Base-by-base conservation (phyloP, 2,113 vertebrate genomes). In the Rutilus rutilus region DNA sequence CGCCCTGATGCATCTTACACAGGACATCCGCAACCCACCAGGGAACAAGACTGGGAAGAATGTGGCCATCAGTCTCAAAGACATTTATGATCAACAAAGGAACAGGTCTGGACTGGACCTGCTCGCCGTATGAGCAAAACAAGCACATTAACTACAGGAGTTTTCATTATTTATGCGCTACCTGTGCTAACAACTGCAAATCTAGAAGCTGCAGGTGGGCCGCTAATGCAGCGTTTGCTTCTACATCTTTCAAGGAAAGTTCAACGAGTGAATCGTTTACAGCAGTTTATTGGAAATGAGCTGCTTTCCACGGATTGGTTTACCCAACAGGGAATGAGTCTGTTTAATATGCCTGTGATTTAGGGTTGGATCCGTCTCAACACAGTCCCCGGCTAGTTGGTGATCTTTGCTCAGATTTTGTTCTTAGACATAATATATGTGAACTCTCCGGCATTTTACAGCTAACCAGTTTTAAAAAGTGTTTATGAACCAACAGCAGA, bases 341-440 rank as follows among this genome's bases (percentile, higher is more conserved):
- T 78, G 75, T 57, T 78, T 78, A 78, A 78, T 33, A 33, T 30
- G 27, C 75, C 36, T 36, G 27, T 78, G 75, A 78, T 78, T 78
- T 78, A 78, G 27, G 30, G 47, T 78, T 23, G 39, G 52, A 78
- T 57, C 7, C 14, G 54, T 57, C 42, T 75, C 50, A 36, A 50
- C 45, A 30, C 8, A 45, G 36, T 74, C 36, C 17, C 1, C n/a
- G 30, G 33, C 30, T 23, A 54, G 47, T 19, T 30, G 23, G 11
- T 21, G 78, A 64, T 60, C 59, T 80, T n/a, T 45, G 59, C 45
- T 69, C 45, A n/a, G n/a, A n/a, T 39, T 79, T 42, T 79, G 36
- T 11, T 65, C 42, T 47, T 6, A 50, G 78, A 81, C 25, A 30
- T 52, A 52, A 52, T 50, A 50, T 33, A 50, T 47, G 42, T 65